Base-by-base conservation (phyloP, 2,113 vertebrate genomes). In the Dasypus novemcinctus region DNA sequence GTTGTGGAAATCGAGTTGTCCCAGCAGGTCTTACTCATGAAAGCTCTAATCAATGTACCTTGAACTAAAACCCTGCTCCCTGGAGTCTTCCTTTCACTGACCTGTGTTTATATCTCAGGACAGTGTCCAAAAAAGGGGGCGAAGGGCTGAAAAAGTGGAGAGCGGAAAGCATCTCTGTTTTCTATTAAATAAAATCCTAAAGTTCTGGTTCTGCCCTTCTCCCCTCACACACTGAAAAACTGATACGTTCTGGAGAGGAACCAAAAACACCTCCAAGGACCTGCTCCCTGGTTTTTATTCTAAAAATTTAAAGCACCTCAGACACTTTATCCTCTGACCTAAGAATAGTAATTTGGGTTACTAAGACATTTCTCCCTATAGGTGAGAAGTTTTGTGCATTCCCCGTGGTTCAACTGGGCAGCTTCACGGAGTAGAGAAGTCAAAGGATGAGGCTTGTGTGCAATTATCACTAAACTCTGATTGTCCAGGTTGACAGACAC, bases 1-100 rank as follows among this genome's bases (percentile, higher is more conserved):
- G 59, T 72, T 93, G 49, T 11, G 64, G 72, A 82, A 84, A 88
- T n/a, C 52, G 72, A 90, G 54, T 75, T 96, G 18, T 23, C 52
- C 29, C 20, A 41, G 78, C 36, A 66, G 43, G 57, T 18, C 38
- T 59, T 76, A 31, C 81, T 91, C 74, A 33, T 41, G 72, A 96
- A 95, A 87, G 29, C 46, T 59, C 38, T 52, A 80, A 80, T 94
- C 90, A 54, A 52, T 74, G 63, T 7, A 64, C 36, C 0, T 1
- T 27, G 23, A 91, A 87, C 20, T 31, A 84, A 72, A 18, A 12
- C 15, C 71, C n/a, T 92, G 59, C 46, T 49, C 46, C 46, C 46
- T 49, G 46, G 46, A 49, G 46, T 11, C 46, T 49, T 49, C 46
- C 46, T 49, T 49, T 49, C 46, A 49, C 46, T 49, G 7, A 4